Base-by-base conservation (phyloP, 2,113 vertebrate species). In the Clarias macrocephalus region DNA sequence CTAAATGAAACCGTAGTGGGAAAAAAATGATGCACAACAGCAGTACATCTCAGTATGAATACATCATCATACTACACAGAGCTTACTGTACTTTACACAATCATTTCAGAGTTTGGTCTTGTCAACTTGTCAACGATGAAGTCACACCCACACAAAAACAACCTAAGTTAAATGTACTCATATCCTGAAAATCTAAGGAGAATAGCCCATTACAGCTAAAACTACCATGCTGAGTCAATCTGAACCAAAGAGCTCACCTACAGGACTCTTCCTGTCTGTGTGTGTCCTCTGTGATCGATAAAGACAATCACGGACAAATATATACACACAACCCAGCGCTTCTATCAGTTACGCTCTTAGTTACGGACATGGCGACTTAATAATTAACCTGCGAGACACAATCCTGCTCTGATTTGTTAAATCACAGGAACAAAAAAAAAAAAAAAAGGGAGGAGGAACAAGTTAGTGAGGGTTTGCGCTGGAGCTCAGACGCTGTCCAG, bases 331-430 rank as follows among this genome's bases (percentile, higher is more conserved):
- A 30, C 48, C 52, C 79, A 8, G 11, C 1, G 79, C 66, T 33
- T 73, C 48, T 59, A 72, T 72, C 66, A 59, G 82, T 30, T 70
- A 56, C 5, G 11, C 66, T 54, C 57, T 84, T 54, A 56, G 48
- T 48, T 48, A 48, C 48, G 48, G 52, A 84, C 65, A 72, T 19
- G 72, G 33, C 8, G 25, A 60, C 42, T 85, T 77, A 85, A 85
- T 85, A 15, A 85, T 85, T 85, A 85, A 85, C 37, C 60, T 54
- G 48, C 4, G 19, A 77, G 84, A 33, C 60, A 79, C 57, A 33
- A 79, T 33, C 19, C 19, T 16, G 11, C 37, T 65, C 9, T 21
- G 57, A 73, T 63, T 54, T 54, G 84, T 66, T 65, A n/a, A 60
- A 48, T 85, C 56, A 62, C 59, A 48, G 48, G 6, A 48, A 8